Conservation (phyloP, 1,140 invertebrate species). For the Zaprionus kolodkinae region DNA sequence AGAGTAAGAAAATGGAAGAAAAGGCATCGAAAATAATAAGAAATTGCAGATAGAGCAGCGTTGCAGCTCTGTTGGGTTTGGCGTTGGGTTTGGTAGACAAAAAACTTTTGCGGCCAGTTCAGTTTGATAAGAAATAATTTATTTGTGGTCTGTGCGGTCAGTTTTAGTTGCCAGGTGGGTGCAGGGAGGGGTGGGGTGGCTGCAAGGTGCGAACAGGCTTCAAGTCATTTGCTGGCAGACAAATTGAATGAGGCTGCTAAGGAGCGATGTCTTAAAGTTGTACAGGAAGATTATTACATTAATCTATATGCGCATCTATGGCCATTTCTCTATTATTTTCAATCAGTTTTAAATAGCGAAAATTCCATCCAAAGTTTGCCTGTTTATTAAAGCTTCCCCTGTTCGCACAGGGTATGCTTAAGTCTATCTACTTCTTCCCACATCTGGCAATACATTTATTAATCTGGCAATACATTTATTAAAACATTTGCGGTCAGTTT, state of each 20-base stretch:
- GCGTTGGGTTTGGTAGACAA: conserved; percentile 46
- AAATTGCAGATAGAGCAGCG: conserved; percentile 43
- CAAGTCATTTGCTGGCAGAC: conserved; percentile 19
- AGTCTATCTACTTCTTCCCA: neutral
- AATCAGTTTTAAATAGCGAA: neutral
- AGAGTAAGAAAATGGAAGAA: conserved; percentile 14
- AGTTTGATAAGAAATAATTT: conserved; percentile 80
- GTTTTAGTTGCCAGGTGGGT: conserved; percentile 37
- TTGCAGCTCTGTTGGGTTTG: conserved; percentile 16
- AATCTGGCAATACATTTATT: conserved; percentile 11
- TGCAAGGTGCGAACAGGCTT: conserved; percentile 32
- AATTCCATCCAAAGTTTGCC: neutral
- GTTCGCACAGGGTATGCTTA: neutral
- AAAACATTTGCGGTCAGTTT: conserved; percentile 4
- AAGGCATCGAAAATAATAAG: conserved; percentile 44
- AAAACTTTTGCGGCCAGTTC: conserved; percentile 74
- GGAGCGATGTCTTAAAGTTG: conserved; percentile 19
- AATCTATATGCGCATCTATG: no score
- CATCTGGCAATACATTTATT: neutral
- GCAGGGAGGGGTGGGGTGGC: no score
- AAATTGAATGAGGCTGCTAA: conserved; percentile 51
- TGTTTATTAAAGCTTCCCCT: neutral
- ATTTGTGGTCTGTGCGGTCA: conserved; percentile 65
- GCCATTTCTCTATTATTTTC: no score
- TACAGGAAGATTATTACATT: neutral